These are phyloP conservation scores for Epinephelus malabaricus DNA, from an alignment of 2,797 vertebrate species.

Conservation along the genomic window DNA sequence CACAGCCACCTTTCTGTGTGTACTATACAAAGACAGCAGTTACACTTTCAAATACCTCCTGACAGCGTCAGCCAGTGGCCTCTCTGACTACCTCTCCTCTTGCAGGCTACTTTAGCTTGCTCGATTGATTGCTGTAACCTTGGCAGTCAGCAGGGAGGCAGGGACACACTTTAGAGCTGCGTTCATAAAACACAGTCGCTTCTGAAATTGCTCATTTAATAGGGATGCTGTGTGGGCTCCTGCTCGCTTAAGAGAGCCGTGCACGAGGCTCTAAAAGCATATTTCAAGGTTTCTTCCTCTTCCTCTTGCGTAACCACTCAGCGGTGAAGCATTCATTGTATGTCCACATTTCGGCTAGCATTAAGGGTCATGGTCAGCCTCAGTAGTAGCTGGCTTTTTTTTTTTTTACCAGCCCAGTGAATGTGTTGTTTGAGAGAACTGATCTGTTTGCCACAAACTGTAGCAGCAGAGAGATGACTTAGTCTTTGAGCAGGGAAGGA, in stretches of 20 bases:
- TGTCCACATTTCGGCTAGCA: slow-evolving; percentile 7
- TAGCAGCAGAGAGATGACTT: slow-evolving; percentile 6
- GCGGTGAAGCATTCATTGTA: slow-evolving; percentile 30
- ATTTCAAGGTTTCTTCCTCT: slow-evolving; percentile 48
- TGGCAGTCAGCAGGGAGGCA: slow-evolving; percentile 54
- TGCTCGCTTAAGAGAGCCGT: slow-evolving; percentile 19
- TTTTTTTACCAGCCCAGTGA: slow-evolving; percentile 3
- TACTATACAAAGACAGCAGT: slow-evolving; percentile 18
- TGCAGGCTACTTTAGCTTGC: slow-evolving; percentile 45
- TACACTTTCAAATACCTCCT: slow-evolving; percentile 11
- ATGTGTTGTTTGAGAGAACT: slow-evolving; percentile 1
- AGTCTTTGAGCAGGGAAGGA: slow-evolving; percentile 4
- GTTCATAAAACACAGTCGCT: slow-evolving; percentile 61
- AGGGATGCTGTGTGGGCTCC: slow-evolving; percentile 38
- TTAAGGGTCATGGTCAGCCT: slow-evolving; percentile 39
- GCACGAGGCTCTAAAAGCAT: slow-evolving; percentile 33
- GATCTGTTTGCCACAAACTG: not conserved
- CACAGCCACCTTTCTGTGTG: slow-evolving; percentile 7
- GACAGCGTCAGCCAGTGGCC: slow-evolving; percentile 41
- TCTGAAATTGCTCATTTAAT: slow-evolving; percentile 65
- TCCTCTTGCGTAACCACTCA: not conserved
- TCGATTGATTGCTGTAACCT: slow-evolving; percentile 67
- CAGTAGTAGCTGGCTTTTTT: not conserved
- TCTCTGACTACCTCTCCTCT: slow-evolving; percentile 38
- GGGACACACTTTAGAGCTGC: slow-evolving; percentile 44